These are phyloP conservation scores for Bradypus variegatus DNA, from an alignment of 2,797 vertebrate genomes.

Conservation along the genomic window DNA sequence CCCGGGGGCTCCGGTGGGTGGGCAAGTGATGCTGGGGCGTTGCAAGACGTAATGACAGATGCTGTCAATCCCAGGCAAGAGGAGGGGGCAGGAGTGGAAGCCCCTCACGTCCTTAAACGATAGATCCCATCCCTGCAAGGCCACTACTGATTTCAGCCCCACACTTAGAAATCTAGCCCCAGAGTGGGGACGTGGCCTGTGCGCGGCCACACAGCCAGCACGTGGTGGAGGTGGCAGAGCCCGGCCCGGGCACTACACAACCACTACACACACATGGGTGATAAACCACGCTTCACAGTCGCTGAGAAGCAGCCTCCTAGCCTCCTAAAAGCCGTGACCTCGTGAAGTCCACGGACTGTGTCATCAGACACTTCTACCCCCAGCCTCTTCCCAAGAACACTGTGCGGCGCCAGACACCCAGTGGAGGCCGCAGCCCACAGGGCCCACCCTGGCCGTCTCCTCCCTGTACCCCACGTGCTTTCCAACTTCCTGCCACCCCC, in stretches of 20 bases:
- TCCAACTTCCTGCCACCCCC: not conserved
- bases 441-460: not conserved
- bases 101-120: not conserved
- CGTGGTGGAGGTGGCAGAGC: not conserved
- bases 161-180: not conserved
- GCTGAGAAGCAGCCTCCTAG: not conserved
- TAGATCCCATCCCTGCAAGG: not conserved
- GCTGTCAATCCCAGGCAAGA: conserved; percentile 13
- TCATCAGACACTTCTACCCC: not conserved
- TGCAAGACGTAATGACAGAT: not conserved
- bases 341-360: not conserved
- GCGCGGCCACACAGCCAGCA: not conserved
- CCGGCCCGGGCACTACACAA: not conserved
- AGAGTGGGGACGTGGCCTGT: not conserved
- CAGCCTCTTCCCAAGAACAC: not conserved
- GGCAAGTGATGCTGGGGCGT: not conserved
- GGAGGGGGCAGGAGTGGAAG: not conserved
- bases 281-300: not conserved
- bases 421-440: not conserved
- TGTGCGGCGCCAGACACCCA: not conserved
- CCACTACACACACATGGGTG: not conserved
- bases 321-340: not conserved
- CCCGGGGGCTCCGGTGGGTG: not conserved
- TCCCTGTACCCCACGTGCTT: not conserved
- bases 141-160: not conserved